A percentile compares a stretch with the other conserved stretches of the same genome.
Conservation (phyloP, 2,113 vertebrate genomes). For the Leptobrachium leishanense region DNA sequence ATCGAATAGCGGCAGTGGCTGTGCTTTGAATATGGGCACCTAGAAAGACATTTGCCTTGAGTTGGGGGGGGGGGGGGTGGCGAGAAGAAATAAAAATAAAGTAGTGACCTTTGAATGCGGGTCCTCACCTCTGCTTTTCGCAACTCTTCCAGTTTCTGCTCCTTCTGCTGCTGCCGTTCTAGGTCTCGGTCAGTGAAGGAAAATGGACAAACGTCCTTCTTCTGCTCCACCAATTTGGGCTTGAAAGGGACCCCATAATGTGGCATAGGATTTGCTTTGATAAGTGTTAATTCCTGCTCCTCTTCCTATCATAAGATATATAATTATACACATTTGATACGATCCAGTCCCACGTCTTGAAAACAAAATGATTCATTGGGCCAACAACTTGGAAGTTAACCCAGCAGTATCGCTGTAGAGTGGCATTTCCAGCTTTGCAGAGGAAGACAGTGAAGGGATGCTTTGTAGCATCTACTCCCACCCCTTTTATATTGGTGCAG, state of each 20-base stretch:
- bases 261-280: conserved; percentile 79
- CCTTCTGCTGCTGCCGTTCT: conserved; percentile 78
- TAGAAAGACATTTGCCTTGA: conserved; percentile 47
- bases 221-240: conserved; percentile 73
- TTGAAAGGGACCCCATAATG: conserved; percentile 88
- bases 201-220: conserved; percentile 85
- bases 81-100: no score
- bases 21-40: conserved; percentile 87
- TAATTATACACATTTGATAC: no score
- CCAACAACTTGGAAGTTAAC: not conserved
- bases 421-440: no score
- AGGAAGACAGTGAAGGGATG: no score
- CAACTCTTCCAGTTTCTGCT: conserved; percentile 81
- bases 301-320: no score
- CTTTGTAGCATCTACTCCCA: no score
- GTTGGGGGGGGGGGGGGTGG: no score
- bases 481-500: no score
- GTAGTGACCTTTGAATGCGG: no score
- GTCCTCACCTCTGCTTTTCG: conserved; percentile 78
- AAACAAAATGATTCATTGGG: no score
- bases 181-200: conserved; percentile 88
- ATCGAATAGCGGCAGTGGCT: conserved; percentile 82
- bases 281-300: conserved; percentile 61
- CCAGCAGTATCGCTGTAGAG: no score
- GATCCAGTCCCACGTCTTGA: no score